These are phyloP conservation scores for Malachius bipustulatus DNA, from an alignment of 2,888 invertebrate genomes.

Conservation along the genomic window DNA sequence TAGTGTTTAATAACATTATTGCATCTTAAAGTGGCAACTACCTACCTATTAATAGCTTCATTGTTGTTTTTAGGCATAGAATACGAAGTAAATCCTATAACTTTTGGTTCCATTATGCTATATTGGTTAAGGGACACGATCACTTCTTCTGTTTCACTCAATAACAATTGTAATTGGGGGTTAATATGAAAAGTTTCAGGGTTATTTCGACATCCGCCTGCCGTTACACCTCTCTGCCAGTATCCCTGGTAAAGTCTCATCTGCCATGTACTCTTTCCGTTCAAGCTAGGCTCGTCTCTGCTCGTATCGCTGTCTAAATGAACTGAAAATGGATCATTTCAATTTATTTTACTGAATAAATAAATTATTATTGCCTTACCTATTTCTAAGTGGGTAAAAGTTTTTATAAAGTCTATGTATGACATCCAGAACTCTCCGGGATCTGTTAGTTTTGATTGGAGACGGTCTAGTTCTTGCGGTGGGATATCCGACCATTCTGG, in stretches of 20 bases:
- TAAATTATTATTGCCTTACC: no score
- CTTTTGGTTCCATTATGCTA: conserved; percentile 84
- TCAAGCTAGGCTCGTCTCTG: conserved; percentile 68
- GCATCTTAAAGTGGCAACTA: conserved; percentile 67
- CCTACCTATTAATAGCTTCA: conserved; percentile 69
- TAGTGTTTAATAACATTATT: no score
- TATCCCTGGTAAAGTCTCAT: conserved; percentile 67
- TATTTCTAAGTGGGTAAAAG: conserved; percentile 71
- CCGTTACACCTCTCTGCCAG: conserved; percentile 77
- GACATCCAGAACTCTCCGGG: conserved; percentile 58
- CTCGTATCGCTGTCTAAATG: conserved; percentile 81
- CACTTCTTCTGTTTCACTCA: conserved; percentile 71
- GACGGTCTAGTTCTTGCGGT: conserved; percentile 57
- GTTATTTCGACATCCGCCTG: conserved; percentile 83
- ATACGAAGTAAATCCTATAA: conserved; percentile 84
- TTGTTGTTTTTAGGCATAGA: conserved; percentile 54
- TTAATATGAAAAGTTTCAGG: conserved; percentile 88
- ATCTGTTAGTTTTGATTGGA: conserved; percentile 42
- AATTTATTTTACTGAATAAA: no score
- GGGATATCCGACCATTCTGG: conserved; percentile 68
- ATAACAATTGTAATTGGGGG: conserved; percentile 71
- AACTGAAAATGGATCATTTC: no score
- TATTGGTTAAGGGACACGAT: conserved; percentile 81
- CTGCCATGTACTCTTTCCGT: conserved; percentile 73
- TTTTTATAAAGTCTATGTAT: conserved; percentile 68